Conservation (phyloP, 2,888 invertebrate genomes). For the Melanchra persicariae region DNA sequence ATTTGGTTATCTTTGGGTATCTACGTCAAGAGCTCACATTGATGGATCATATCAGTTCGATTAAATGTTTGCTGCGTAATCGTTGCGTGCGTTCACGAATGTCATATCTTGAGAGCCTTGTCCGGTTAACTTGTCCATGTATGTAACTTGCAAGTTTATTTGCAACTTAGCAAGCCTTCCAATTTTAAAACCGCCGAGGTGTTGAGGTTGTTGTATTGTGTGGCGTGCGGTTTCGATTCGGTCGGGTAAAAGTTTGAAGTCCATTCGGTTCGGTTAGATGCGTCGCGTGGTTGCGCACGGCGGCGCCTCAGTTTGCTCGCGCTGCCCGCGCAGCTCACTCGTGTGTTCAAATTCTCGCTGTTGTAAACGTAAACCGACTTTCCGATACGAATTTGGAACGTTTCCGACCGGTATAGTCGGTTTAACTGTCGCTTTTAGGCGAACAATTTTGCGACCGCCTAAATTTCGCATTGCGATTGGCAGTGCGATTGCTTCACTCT, state of each 20-base stretch:
- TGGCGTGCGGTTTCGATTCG: slow-evolving; percentile 77
- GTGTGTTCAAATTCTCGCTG: slow-evolving; percentile 75
- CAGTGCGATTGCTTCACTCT: slow-evolving; percentile 85
- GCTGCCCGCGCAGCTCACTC: slow-evolving; percentile 88
- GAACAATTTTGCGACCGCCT: slow-evolving; percentile 80
- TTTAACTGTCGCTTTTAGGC: slow-evolving; percentile 85
- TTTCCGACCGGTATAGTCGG: slow-evolving; percentile 87
- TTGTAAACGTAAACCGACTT: slow-evolving; percentile 71
- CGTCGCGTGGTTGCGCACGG: slow-evolving; percentile 82
- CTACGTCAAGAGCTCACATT: slow-evolving; percentile 63
- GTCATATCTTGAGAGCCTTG: slow-evolving; percentile 85
- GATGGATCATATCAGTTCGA: slow-evolving; percentile 72
- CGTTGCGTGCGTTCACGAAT: slow-evolving; percentile 79
- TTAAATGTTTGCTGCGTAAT: slow-evolving; percentile 77
- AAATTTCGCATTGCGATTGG: slow-evolving; percentile 87
- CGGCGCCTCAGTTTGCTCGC: slow-evolving; percentile 87
- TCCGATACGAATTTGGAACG: slow-evolving; percentile 86
- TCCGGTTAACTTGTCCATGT: slow-evolving; percentile 84
- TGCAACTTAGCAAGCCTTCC: slow-evolving; percentile 83
- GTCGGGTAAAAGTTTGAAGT: slow-evolving; percentile 89
- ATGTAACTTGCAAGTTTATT: slow-evolving; percentile 84
- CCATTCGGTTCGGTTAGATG: slow-evolving; percentile 82
- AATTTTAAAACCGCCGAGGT: slow-evolving; percentile 73
- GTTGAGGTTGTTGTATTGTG: slow-evolving; percentile 63
- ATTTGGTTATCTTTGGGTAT: slow-evolving; percentile 70